Evolutionary conservation across 64 coral and sea anemone species (phyloP), one percentile per base, ranked within the genome.

Genomic region (Montipora cactus): DNA sequence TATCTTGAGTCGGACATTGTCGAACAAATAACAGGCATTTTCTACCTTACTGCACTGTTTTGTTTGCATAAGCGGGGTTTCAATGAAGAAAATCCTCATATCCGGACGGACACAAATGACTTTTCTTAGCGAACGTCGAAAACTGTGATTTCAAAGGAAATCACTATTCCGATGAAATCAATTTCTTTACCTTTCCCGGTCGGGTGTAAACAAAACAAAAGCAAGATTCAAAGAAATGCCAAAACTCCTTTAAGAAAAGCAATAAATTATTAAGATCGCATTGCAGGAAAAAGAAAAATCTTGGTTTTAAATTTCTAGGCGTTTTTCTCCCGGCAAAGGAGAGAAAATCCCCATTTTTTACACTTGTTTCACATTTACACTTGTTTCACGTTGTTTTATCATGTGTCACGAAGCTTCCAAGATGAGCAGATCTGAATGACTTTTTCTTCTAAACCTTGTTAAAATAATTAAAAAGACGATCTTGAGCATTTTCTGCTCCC

Each of bases 101-200:
- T 86, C 82, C 82, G 82, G 82, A 15, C 13, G 19, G 18, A 86
- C 8, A 69, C 82, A 86, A 86, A 86, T 71, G 62, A 86, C 21
- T 59, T 67, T 86, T 86, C 50, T 1, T 62, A 86, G 44, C 71
- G 64, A 47, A 71, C 82, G 82, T 72, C 47, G 44, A 86, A 86
- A 71, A 86, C 82, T 86, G 82, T 86, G 82, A 86, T 86, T 86
- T 86, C 22, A 25, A 19, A 86, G 66, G 64, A 86, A 71, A 86
- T 86, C 66, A 86, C 46, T 70, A 49, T 71, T 50, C 45, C 46
- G 18, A 86, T 45, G 82, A 86, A 86, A 86, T 86, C 72, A 86
- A 86, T 86, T 86, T 86, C 59, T 86, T 20, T 64, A 50, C 46
- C 68, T 70, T 47, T 19, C 82, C 71, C 82, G 14, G 82, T 47